Conservation (phyloP, 2,888 invertebrate species). For the Nomada ferruginata region DNA sequence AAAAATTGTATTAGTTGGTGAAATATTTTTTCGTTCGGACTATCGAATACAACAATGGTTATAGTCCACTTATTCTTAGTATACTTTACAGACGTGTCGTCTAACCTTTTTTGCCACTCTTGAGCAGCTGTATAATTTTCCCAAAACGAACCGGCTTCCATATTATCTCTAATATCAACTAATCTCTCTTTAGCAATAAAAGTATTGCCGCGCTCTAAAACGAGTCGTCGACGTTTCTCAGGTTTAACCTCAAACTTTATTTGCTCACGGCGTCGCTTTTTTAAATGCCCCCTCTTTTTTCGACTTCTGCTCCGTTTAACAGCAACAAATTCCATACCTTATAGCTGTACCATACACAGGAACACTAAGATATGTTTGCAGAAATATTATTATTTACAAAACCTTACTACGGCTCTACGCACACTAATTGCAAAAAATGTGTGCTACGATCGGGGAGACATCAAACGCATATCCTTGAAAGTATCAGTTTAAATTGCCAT, state of each 20-base stretch:
- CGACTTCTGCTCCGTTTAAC: conserved; percentile 71
- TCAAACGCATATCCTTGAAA: background rate
- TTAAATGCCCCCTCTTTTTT: conserved; percentile 70
- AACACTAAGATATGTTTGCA: conserved; percentile 4
- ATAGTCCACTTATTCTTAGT: background rate
- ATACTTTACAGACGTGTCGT: background rate
- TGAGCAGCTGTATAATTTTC: conserved; percentile 80
- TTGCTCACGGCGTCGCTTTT: conserved; percentile 72
- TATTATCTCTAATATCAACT: conserved; percentile 60
- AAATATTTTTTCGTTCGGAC: background rate
- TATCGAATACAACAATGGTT: background rate
- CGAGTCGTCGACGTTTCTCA: conserved; percentile 62
- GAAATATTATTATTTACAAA: conserved; percentile 15
- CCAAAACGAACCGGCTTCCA: conserved; percentile 81
- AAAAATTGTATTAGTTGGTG: conserved; percentile 10
- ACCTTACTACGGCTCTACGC: too few species aligned
- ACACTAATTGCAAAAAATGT: too few species aligned
- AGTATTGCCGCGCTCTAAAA: conserved; percentile 42
- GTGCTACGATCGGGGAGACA: background rate
- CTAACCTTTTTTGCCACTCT: conserved; percentile 81
- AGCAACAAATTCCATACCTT: conserved; percentile 74
- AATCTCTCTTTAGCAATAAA: conserved; percentile 48
- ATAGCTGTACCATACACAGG: background rate
- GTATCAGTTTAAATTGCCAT: background rate
- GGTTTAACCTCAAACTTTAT: conserved; percentile 77